A percentile compares a stretch with the other conserved stretches of the same genome.
Evolutionary conservation across 2,888 invertebrate genomes (phyloP).

Genomic region (Erpobdella octoculata): DNA sequence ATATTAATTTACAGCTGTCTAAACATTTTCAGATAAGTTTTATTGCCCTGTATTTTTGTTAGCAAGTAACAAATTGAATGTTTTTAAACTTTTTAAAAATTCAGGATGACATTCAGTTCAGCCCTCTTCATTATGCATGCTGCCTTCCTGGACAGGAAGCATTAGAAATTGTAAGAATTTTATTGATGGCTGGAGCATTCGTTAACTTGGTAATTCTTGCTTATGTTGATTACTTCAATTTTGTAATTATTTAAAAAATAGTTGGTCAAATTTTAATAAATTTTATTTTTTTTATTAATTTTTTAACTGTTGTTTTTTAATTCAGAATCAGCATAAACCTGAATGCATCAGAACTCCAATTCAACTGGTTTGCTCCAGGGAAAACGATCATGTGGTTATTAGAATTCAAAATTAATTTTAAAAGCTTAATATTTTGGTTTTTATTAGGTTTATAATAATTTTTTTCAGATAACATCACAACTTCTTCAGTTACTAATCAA

Average conservation of each 20-base stretch:
- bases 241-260: not conserved
- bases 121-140: not conserved
- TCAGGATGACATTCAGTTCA: not conserved
- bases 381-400: not conserved
- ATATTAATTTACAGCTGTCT: too few relatives aligned
- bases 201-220: too few relatives aligned
- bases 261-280: too few relatives aligned
- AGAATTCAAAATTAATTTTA: not conserved
- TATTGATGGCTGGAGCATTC: not conserved
- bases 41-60: too few relatives aligned
- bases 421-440: not conserved
- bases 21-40: too few relatives aligned
- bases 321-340: too few relatives aligned
- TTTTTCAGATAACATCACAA: not conserved
- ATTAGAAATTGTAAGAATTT: not conserved
- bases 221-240: not conserved
- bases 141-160: not conserved
- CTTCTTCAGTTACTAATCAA: not conserved
- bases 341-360: not conserved
- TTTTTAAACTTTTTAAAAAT: too few relatives aligned
- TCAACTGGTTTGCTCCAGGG: not conserved
- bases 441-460: not conserved
- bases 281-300: too few relatives aligned
- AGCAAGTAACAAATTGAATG: too few relatives aligned
- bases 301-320: too few relatives aligned